Conservation (phyloP, 2,113 vertebrate genomes). For the Tenebrosternarchus preto region DNA sequence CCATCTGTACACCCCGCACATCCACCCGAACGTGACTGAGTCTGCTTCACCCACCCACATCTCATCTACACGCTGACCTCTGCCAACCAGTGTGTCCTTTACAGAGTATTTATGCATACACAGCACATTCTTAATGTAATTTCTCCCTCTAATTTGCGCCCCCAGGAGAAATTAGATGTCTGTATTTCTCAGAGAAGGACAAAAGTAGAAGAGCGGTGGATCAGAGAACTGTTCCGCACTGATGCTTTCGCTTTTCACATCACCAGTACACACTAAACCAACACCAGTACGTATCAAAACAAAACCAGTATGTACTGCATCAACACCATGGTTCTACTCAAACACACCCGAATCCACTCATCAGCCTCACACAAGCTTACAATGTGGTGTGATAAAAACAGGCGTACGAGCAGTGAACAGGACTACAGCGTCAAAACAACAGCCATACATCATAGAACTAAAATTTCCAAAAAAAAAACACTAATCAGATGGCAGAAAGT, state of each 20-base stretch:
- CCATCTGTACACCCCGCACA: slow-evolving; percentile 75
- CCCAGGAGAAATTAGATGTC: slow-evolving; percentile 55
- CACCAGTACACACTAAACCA: too few species aligned
- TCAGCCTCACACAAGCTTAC: too few species aligned
- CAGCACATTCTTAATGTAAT: slow-evolving; percentile 63
- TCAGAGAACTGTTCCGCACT: neutral
- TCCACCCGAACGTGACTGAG: slow-evolving; percentile 58
- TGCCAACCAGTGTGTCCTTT: slow-evolving; percentile 66
- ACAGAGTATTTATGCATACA: slow-evolving; percentile 62
- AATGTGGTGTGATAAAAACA: neutral
- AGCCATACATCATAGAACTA: too few species aligned
- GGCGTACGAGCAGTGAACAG: too few species aligned
- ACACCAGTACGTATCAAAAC: too few species aligned
- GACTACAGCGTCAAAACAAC: too few species aligned
- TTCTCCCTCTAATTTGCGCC: slow-evolving; percentile 61
- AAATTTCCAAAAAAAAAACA: too few species aligned
- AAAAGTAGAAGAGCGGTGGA: neutral
- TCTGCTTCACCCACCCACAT: slow-evolving; percentile 58
- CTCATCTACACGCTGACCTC: slow-evolving; percentile 73
- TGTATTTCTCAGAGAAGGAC: slow-evolving; percentile 52
- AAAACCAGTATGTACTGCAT: too few species aligned
- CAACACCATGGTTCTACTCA: too few species aligned
- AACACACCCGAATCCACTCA: too few species aligned
- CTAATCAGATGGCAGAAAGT: too few species aligned
- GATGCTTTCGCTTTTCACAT: neutral